A percentile compares a stretch with the other conserved stretches of the same genome.
Conservation (phyloP, 2,888 invertebrate species). For the Aphidius colemani region DNA sequence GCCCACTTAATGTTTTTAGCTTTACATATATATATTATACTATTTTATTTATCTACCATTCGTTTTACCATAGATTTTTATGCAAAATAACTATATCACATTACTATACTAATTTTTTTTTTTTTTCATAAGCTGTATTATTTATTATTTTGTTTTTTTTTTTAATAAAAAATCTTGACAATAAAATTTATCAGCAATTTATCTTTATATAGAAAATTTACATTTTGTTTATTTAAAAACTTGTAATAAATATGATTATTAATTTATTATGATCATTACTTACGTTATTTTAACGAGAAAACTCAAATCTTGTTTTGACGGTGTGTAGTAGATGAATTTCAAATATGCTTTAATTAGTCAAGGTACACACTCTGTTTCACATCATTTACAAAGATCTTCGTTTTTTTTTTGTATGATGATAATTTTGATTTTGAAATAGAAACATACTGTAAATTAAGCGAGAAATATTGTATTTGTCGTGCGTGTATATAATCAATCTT, state of each 20-base stretch:
- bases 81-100: slow-evolving; percentile 7
- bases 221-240: too few species aligned
- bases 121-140: slow-evolving; percentile 18
- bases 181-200: not conserved
- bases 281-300: too few species aligned
- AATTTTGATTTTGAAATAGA: slow-evolving; percentile 13
- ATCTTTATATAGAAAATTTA: not conserved
- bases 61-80: slow-evolving; percentile 46
- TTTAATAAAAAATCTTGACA: not conserved
- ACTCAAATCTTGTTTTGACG: not conserved
- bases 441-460: slow-evolving; percentile 6
- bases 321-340: not conserved
- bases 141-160: slow-evolving; percentile 27
- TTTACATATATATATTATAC: slow-evolving; percentile 37
- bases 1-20: slow-evolving; percentile 53
- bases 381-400: slow-evolving; percentile 13
- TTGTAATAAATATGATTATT: too few species aligned
- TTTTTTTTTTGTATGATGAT: slow-evolving; percentile 10
- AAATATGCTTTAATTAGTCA: slow-evolving; percentile 32
- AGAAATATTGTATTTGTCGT: slow-evolving; percentile 43
- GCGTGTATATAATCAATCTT: slow-evolving; percentile 41
- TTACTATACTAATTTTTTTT: too few species aligned
- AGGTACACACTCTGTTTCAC: slow-evolving; percentile 2
- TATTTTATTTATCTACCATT: slow-evolving; percentile 53
- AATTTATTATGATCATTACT: too few species aligned